Evolutionary conservation across 2,888 invertebrate genomes (phyloP).

Genomic region (Leucophenga montana): DNA sequence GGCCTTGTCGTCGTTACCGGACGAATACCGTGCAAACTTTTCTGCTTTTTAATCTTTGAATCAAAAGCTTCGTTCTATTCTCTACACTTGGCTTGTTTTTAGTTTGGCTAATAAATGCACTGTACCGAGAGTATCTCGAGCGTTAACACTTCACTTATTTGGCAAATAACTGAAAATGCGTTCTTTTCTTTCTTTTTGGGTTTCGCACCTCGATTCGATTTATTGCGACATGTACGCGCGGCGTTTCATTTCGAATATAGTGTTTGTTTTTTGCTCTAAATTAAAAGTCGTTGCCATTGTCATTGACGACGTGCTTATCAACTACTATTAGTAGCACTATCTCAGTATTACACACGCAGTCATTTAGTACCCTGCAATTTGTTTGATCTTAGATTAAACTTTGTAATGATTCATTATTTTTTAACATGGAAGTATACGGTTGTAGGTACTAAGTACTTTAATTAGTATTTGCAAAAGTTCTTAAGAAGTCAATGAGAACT

Average conservation of each 20-base stretch:
- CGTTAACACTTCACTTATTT: slow-evolving; percentile 1
- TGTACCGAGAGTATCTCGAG: too few species aligned
- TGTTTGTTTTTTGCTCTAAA: background rate
- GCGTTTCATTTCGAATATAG: background rate
- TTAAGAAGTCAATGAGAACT: too few species aligned
- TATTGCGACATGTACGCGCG: background rate
- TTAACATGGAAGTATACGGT: too few species aligned
- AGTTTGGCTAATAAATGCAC: too few species aligned
- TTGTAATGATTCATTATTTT: too few species aligned
- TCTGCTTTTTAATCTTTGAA: background rate
- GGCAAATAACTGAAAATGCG: slow-evolving; percentile 4
- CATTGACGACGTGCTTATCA: background rate
- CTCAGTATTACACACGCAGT: too few species aligned
- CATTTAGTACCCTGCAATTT: too few species aligned
- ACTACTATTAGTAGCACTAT: background rate
- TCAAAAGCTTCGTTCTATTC: background rate
- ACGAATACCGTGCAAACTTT: background rate
- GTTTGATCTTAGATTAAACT: too few species aligned
- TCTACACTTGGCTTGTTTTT: background rate
- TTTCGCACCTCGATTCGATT: too few species aligned
- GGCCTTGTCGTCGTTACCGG: background rate
- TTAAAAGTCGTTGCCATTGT: background rate
- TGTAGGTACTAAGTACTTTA: too few species aligned
- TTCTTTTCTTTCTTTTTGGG: too few species aligned
- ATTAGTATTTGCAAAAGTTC: too few species aligned